Evolutionary conservation across 2,888 invertebrate genomes (phyloP).

Genomic region (Caenorhabditis angaria): DNA sequence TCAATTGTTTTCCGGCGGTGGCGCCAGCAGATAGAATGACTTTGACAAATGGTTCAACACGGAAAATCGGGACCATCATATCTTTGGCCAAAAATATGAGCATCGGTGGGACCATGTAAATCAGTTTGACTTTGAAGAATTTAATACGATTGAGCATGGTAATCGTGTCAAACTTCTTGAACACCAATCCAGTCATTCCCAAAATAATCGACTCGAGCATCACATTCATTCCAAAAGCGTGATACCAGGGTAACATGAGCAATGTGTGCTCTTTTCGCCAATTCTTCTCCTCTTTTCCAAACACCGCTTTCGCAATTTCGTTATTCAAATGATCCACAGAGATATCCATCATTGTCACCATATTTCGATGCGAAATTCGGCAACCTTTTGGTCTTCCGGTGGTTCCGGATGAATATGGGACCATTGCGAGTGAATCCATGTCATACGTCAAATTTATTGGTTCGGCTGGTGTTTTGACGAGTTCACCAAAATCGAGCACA

Average conservation of each 20-base stretch:
- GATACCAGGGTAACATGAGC: slow-evolving; percentile 66
- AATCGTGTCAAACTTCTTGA: slow-evolving; percentile 61
- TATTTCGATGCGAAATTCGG: slow-evolving; percentile 58
- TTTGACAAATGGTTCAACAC: slow-evolving; percentile 71
- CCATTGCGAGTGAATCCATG: slow-evolving; percentile 34
- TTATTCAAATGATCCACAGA: slow-evolving; percentile 32
- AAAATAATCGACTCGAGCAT: slow-evolving; percentile 34
- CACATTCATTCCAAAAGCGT: slow-evolving; percentile 65
- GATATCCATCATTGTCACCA: slow-evolving; percentile 56
- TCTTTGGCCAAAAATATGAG: slow-evolving; percentile 81
- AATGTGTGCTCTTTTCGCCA: slow-evolving; percentile 53
- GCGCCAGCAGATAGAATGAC: slow-evolving; percentile 79
- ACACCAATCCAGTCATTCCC: slow-evolving; percentile 62
- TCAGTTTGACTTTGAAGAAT: slow-evolving; percentile 49
- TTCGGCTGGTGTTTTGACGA: slow-evolving; percentile 24
- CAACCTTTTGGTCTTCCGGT: slow-evolving; percentile 66
- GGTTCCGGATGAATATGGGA: slow-evolving; percentile 77
- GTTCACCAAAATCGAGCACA: slow-evolving; percentile 35
- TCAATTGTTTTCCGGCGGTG: slow-evolving; percentile 57
- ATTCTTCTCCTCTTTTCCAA: slow-evolving; percentile 22
- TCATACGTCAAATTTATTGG: slow-evolving; percentile 26
- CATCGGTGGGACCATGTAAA: slow-evolving; percentile 83
- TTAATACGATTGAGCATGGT: slow-evolving; percentile 56
- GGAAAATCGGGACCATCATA: slow-evolving; percentile 76
- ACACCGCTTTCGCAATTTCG: slow-evolving; percentile 32